These are phyloP conservation scores for Sinocyclocheilus grahami DNA, from an alignment of 2,113 vertebrate species.

Conservation along the genomic window DNA sequence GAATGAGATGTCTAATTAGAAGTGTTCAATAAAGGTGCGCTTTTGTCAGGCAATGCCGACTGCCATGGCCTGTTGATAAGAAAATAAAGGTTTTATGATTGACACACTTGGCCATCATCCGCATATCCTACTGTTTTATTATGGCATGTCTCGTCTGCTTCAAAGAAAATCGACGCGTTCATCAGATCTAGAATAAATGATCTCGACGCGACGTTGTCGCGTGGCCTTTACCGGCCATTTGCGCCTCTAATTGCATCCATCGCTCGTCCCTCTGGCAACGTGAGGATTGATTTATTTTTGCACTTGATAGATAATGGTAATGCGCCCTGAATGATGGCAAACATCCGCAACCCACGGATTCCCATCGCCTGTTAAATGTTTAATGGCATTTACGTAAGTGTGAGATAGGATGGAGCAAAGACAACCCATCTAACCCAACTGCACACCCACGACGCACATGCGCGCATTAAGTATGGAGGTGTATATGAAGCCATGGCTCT, in stretches of 20 bases:
- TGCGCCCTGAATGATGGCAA: constrained; percentile 33
- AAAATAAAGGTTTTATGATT: constrained; percentile 52
- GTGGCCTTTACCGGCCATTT: constrained; percentile 53
- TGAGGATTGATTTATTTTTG: constrained; percentile 56
- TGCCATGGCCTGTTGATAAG: constrained; percentile 74
- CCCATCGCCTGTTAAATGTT: constrained; percentile 44
- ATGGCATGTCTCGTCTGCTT: constrained; percentile 39
- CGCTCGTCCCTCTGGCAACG: constrained; percentile 42
- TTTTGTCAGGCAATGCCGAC: constrained; percentile 36
- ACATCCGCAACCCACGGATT: constrained; percentile 34
- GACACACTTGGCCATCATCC: constrained; percentile 51
- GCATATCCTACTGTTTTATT: constrained; percentile 42
- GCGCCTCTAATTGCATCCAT: constrained; percentile 53
- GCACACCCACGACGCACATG: constrained; percentile 32
- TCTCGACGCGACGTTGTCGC: constrained; percentile 46
- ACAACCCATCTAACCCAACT: constrained; percentile 34
- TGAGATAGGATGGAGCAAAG: constrained; percentile 29
- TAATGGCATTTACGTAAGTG: constrained; percentile 57
- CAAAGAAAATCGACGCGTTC: constrained; percentile 49
- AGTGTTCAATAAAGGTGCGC: constrained; percentile 64
- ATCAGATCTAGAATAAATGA: constrained; percentile 60
- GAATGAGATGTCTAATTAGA: constrained; percentile 57
- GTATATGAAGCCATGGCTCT: not conserved
- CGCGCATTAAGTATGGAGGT: constrained; percentile 25
- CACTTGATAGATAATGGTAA: constrained; percentile 51